These are phyloP conservation scores for Cottus gobio DNA, from an alignment of 2,113 vertebrate genomes.

Conservation along the genomic window DNA sequence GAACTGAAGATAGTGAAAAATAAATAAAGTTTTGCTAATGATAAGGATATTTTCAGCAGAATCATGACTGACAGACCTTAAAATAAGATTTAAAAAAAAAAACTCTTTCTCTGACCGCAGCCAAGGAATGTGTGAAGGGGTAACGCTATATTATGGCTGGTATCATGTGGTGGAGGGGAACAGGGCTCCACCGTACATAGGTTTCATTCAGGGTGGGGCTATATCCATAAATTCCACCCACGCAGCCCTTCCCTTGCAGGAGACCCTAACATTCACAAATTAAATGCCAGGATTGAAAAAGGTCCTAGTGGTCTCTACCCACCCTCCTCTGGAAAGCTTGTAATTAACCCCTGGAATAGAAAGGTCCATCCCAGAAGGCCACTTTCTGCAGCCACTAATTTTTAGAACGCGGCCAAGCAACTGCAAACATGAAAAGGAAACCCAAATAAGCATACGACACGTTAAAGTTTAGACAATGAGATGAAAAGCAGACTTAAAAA, in stretches of 20 bases:
- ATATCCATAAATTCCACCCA: slow-evolving; percentile 73
- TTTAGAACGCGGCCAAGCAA: slow-evolving; percentile 17
- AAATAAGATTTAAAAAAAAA: slow-evolving; percentile 27
- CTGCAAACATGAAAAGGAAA: slow-evolving; percentile 41
- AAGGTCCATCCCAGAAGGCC: slow-evolving; percentile 48
- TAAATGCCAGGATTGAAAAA: slow-evolving; percentile 65
- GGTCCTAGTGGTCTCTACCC: slow-evolving; percentile 60
- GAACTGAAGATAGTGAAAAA: background rate
- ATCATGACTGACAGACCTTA: slow-evolving; percentile 48
- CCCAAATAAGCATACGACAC: slow-evolving; percentile 9
- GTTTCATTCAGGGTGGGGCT: slow-evolving; percentile 66
- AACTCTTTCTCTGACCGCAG: slow-evolving; percentile 40
- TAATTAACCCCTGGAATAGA: slow-evolving; percentile 70
- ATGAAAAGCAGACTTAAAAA: background rate
- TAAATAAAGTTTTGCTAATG: slow-evolving; percentile 16
- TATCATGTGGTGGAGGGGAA: slow-evolving; percentile 66
- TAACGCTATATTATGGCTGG: slow-evolving; percentile 62
- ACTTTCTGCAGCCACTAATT: slow-evolving; percentile 55
- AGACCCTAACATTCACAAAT: slow-evolving; percentile 73
- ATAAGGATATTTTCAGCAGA: slow-evolving; percentile 35
- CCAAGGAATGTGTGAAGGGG: slow-evolving; percentile 67
- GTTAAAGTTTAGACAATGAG: background rate
- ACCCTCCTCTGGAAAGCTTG: slow-evolving; percentile 65
- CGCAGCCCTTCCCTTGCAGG: slow-evolving; percentile 63
- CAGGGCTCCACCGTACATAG: slow-evolving; percentile 43